Evolutionary conservation across 2,797 vertebrate species (phyloP).

Genomic region (Lithobates sylvaticus): DNA sequence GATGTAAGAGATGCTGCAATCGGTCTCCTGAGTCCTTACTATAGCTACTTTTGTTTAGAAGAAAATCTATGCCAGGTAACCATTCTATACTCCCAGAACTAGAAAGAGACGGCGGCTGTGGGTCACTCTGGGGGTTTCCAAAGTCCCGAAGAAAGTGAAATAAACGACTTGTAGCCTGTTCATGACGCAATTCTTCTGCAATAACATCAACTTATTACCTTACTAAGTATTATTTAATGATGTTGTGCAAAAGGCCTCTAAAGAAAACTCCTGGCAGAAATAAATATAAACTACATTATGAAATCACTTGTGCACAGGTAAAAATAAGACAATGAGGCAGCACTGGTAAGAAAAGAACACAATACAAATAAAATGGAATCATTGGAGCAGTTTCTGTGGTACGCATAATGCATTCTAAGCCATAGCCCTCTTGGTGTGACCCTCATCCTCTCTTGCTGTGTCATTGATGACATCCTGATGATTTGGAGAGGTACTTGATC

Average conservation of each 20-base stretch:
- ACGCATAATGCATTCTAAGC: background rate
- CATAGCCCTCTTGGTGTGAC: background rate
- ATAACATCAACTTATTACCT: background rate
- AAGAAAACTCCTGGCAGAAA: background rate
- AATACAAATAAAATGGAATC: background rate
- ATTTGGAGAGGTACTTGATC: background rate
- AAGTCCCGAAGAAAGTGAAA: constrained; percentile 30
- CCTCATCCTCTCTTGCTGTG: background rate
- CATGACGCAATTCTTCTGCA: constrained; percentile 9
- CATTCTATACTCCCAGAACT: constrained; percentile 6
- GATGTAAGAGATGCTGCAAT: constrained; percentile 1
- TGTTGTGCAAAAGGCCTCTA: background rate
- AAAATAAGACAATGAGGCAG: background rate
- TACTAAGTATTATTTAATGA: background rate
- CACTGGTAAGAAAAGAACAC: too few species aligned
- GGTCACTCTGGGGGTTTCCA: constrained; percentile 3
- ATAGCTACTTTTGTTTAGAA: constrained; percentile 23
- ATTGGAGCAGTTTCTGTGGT: background rate
- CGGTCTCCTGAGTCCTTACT: constrained; percentile 15
- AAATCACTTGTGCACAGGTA: background rate
- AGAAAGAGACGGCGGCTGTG: background rate
- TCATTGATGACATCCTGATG: background rate
- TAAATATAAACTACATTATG: background rate
- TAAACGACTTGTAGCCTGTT: background rate
- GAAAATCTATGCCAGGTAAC: constrained; percentile 15